Conservation (phyloP, 2,797 vertebrate species). For the Sparidentex hasta region DNA sequence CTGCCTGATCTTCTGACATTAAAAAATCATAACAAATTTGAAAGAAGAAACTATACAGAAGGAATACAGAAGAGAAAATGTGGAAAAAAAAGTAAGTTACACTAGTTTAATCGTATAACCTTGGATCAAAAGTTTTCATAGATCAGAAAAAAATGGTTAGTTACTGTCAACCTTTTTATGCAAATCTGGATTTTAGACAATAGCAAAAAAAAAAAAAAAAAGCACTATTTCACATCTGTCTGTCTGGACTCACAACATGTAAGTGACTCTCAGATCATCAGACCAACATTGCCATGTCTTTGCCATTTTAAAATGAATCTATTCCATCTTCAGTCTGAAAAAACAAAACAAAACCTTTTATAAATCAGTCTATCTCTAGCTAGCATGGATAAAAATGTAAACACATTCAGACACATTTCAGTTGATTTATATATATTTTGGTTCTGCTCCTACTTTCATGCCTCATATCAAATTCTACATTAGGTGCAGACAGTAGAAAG, state of each 20-base stretch:
- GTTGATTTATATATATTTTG: too few relatives aligned
- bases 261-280: background rate
- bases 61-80: background rate
- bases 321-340: too few relatives aligned
- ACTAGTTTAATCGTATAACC: background rate
- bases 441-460: too few relatives aligned
- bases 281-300: background rate
- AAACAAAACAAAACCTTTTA: too few relatives aligned
- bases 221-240: background rate
- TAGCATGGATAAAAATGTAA: background rate
- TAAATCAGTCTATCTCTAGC: too few relatives aligned
- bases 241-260: background rate
- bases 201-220: too few relatives aligned
- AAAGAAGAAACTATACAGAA: background rate
- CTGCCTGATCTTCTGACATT: background rate
- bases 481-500: background rate
- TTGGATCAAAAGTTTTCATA: background rate
- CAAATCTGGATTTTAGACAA: background rate
- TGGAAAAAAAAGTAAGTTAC: background rate
- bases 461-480: too few relatives aligned
- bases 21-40: background rate
- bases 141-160: background rate
- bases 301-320: too few relatives aligned
- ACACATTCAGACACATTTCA: background rate
- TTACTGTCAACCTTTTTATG: background rate